Percentiles rank a stretch among this genome's conserved stretches.
phyloP scores from a whole-genome alignment of 1,140 invertebrate genomes.

The Drosophila varians region DNA sequence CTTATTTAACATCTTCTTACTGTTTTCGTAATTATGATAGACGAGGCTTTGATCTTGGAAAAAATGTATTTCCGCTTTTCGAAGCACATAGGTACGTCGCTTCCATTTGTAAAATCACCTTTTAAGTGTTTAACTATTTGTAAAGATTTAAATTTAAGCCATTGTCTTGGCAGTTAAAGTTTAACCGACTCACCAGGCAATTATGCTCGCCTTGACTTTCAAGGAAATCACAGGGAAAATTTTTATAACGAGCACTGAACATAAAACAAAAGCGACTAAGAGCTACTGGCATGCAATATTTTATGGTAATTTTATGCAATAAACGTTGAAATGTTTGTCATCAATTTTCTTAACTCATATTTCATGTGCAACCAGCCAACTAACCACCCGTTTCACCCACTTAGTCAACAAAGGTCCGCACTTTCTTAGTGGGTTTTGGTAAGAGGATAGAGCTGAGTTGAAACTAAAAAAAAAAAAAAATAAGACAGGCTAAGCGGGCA shows the following conservation, averaged over 20 bases:
- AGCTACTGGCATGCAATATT: constrained; percentile 69
- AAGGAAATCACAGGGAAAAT: constrained; percentile 14
- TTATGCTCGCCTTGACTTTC: constrained; percentile 23
- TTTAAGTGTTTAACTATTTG: neutral
- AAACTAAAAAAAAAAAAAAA: neutral
- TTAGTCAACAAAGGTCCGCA: constrained; percentile 26
- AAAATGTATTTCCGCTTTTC: too few relatives aligned
- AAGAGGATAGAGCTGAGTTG: neutral
- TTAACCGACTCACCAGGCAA: constrained; percentile 7
- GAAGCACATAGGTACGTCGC: too few relatives aligned
- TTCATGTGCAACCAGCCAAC: constrained; percentile 61
- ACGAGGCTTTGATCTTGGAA: too few relatives aligned
- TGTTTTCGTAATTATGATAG: constrained; percentile 43
- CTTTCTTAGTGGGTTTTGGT: constrained; percentile 4
- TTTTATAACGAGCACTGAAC: constrained; percentile 59
- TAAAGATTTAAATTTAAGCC: neutral
- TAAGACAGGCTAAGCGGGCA: constrained; percentile 2
- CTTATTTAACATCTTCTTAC: too few relatives aligned
- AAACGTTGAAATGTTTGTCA: constrained; percentile 81
- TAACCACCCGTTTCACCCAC: neutral
- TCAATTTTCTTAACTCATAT: constrained; percentile 82
- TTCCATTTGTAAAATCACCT: neutral
- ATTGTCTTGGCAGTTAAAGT: neutral
- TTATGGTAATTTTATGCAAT: constrained; percentile 82
- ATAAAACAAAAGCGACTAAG: constrained; percentile 16